Percentiles rank a stretch among this genome's conserved stretches.
Evolutionary conservation across 2,113 vertebrate genomes (phyloP).

Genomic region (Gnathonemus longibarbis): DNA sequence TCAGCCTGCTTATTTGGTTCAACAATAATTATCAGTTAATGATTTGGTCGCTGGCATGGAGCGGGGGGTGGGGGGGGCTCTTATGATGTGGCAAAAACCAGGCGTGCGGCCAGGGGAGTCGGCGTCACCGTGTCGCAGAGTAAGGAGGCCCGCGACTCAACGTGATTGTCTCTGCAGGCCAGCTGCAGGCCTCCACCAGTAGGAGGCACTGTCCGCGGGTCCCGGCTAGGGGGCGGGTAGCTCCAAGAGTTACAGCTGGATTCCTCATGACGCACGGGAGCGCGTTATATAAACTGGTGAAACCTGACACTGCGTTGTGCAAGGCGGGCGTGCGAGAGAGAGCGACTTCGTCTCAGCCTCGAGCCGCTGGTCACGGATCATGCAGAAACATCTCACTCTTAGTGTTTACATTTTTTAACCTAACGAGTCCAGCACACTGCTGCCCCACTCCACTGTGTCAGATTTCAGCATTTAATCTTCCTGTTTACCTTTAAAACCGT

Average conservation of each 20-base stretch:
- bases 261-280: slow-evolving; percentile 33
- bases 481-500: neutral
- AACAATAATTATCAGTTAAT: neutral
- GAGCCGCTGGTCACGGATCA: slow-evolving; percentile 33
- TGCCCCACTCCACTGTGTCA: slow-evolving; percentile 22
- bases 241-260: slow-evolving; percentile 21
- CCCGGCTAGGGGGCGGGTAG: neutral
- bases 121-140: neutral
- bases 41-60: neutral
- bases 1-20: neutral
- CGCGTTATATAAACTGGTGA: slow-evolving; percentile 41
- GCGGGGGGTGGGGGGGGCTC: neutral
- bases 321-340: slow-evolving; percentile 37
- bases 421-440: slow-evolving; percentile 22
- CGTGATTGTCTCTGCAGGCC: neutral
- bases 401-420: slow-evolving; percentile 35
- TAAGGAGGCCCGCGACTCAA: neutral
- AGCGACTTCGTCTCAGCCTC: slow-evolving; percentile 32
- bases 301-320: slow-evolving; percentile 41
- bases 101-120: neutral
- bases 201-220: slow-evolving; percentile 15
- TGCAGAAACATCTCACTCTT: slow-evolving; percentile 23
- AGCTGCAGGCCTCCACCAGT: neutral
- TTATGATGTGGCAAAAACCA: neutral
- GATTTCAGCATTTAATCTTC: slow-evolving; percentile 3